Conservation (phyloP, 1,140 invertebrate species). For the Microplitis demolitor region DNA sequence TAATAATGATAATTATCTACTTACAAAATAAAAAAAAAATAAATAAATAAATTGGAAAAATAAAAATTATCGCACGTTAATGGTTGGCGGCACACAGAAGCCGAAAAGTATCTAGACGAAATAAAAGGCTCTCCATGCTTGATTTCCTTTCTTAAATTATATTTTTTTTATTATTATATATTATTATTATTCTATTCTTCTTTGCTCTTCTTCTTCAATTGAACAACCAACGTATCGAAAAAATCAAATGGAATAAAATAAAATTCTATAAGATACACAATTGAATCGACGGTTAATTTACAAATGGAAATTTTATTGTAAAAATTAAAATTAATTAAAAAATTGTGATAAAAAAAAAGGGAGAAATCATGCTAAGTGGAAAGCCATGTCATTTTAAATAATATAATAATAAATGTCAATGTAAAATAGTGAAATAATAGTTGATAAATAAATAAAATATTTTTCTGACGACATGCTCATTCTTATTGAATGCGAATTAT, state of each 20-base stretch:
- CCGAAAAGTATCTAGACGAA: conserved; percentile 24
- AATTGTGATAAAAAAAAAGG: conserved; percentile 29
- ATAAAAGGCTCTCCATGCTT: conserved; percentile 21
- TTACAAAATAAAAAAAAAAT: conserved; percentile 1
- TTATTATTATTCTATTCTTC: conserved; percentile 7
- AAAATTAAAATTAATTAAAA: conserved; percentile 20
- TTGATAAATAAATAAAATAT: conserved; percentile 14
- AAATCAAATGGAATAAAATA: conserved; percentile 8
- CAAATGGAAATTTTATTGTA: background rate
- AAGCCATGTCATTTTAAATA: conserved; percentile 51
- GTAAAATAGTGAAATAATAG: background rate
- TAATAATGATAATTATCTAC: background rate
- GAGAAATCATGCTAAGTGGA: conserved; percentile 50
- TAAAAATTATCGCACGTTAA: conserved; percentile 22
- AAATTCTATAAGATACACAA: conserved; percentile 19
- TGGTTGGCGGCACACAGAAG: conserved; percentile 41
- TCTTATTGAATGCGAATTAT: conserved; percentile 48
- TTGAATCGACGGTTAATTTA: background rate
- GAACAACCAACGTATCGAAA: background rate
- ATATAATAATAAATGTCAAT: background rate
- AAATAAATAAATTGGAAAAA: background rate
- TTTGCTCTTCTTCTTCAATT: background rate
- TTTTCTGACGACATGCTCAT: conserved; percentile 52
- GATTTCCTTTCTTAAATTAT: conserved; percentile 2
- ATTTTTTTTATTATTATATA: conserved; percentile 10